phyloP scores from a whole-genome alignment of 2,888 invertebrate genomes.

The Schizotus pectinicornis region DNA sequence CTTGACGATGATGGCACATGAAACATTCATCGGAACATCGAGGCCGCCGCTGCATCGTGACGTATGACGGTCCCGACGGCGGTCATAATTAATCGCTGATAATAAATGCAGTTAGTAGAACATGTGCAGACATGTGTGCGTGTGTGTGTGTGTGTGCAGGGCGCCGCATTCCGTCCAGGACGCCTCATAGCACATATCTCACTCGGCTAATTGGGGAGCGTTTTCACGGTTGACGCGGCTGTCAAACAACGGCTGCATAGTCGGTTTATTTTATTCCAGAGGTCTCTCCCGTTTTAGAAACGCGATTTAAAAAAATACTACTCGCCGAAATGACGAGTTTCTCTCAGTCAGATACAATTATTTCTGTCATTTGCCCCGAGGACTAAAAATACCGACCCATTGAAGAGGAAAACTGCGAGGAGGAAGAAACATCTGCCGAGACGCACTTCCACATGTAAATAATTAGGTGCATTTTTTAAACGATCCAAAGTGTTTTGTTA shows the following conservation, averaged over 20 bases:
- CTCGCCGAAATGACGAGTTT: slow-evolving; percentile 38
- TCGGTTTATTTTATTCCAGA: slow-evolving; percentile 49
- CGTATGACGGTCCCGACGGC: slow-evolving; percentile 35
- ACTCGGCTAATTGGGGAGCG: slow-evolving; percentile 57
- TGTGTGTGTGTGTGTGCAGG: slow-evolving; percentile 41
- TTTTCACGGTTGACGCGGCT: slow-evolving; percentile 55
- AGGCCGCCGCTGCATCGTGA: slow-evolving; percentile 41
- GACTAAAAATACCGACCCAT: slow-evolving; percentile 47
- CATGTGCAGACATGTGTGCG: slow-evolving; percentile 43
- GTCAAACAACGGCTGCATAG: slow-evolving; percentile 53
- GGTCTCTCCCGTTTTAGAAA: slow-evolving; percentile 40
- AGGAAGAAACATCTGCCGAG: slow-evolving; percentile 41
- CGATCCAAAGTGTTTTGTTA: too few relatives aligned
- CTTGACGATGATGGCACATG: slow-evolving; percentile 49
- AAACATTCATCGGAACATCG: slow-evolving; percentile 49
- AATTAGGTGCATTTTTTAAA: slow-evolving; percentile 43
- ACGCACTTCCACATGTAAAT: slow-evolving; percentile 41
- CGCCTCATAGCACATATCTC: slow-evolving; percentile 52
- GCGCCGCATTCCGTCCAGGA: slow-evolving; percentile 45
- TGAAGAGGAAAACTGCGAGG: slow-evolving; percentile 45
- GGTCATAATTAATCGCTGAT: slow-evolving; percentile 47
- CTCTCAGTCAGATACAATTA: slow-evolving; percentile 48
- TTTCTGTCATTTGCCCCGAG: slow-evolving; percentile 48
- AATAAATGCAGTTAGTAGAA: slow-evolving; percentile 48
- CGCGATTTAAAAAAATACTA: slow-evolving; percentile 37